Conservation (phyloP, 2,797 vertebrate species). For the Rhinoraja longicauda region DNA sequence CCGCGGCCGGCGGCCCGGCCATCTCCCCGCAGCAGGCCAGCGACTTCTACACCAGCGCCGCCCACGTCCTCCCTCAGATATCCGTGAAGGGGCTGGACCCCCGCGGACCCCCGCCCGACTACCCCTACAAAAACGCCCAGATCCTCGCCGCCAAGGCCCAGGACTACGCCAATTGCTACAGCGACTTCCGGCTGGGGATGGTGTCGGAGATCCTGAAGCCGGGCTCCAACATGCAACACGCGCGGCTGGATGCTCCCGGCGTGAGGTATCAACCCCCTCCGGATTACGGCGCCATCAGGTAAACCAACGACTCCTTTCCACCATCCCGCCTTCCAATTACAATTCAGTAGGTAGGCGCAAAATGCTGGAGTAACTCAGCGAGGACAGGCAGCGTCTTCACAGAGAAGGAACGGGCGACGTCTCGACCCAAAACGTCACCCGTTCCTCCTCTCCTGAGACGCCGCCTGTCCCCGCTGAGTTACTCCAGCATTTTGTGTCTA, state of each 20-base stretch:
- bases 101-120: conserved; percentile 89
- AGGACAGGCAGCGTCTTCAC: too few species aligned
- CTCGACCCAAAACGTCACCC: too few species aligned
- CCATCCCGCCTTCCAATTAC: conserved; percentile 42
- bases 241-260: conserved; percentile 74
- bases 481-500: too few species aligned
- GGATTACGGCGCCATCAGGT: conserved; percentile 94
- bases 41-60: conserved; percentile 80
- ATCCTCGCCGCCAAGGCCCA: conserved; percentile 73
- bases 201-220: neutral
- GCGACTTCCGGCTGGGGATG: conserved; percentile 69
- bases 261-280: conserved; percentile 94
- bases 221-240: conserved; percentile 56
- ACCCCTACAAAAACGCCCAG: conserved; percentile 81
- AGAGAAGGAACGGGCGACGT: too few species aligned
- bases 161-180: conserved; percentile 75
- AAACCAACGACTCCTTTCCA: conserved; percentile 49
- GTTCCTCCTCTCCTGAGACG: too few species aligned
- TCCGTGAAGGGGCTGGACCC: conserved; percentile 67
- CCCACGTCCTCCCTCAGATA: conserved; percentile 56
- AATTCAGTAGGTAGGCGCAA: too few species aligned
- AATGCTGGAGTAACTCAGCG: too few species aligned
- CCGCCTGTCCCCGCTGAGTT: too few species aligned
- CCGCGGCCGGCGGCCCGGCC: conserved; percentile 73
- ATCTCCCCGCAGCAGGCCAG: conserved; percentile 77